Evolutionary conservation across 1,140 invertebrate genomes (phyloP).

Genomic region (Caenorhabditis remanei): DNA sequence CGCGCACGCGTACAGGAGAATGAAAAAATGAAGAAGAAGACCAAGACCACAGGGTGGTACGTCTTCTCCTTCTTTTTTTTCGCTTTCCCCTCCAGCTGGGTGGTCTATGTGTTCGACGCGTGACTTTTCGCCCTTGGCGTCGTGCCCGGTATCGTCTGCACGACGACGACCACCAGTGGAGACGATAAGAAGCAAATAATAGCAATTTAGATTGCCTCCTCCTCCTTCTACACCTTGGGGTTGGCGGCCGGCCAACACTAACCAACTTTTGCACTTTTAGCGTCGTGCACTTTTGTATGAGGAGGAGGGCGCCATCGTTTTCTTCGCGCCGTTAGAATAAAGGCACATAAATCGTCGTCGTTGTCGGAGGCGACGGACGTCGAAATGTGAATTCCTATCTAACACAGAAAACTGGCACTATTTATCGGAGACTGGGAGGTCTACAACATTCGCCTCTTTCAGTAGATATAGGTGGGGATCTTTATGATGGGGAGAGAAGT

Average conservation of each 20-base stretch:
- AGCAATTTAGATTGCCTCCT: constrained; percentile 38
- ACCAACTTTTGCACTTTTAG: constrained; percentile 38
- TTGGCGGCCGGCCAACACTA: constrained; percentile 41
- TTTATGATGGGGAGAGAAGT: neutral
- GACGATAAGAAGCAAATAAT: constrained; percentile 52
- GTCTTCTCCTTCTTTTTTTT: constrained; percentile 19
- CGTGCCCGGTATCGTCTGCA: constrained; percentile 36
- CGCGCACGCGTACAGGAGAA: constrained; percentile 7
- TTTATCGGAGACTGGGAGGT: constrained; percentile 28
- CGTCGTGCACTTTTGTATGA: constrained; percentile 24
- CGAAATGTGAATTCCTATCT: constrained; percentile 23
- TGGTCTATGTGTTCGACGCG: constrained; percentile 50
- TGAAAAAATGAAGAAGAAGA: too few species aligned
- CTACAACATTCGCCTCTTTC: constrained; percentile 31
- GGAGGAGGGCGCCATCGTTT: constrained; percentile 4
- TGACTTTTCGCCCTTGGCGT: constrained; percentile 53
- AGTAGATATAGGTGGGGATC: neutral
- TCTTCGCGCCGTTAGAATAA: constrained; percentile 12
- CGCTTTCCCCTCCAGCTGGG: constrained; percentile 39
- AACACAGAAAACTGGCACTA: constrained; percentile 14
- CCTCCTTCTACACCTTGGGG: neutral
- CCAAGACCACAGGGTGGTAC: constrained; percentile 43
- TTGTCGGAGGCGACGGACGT: neutral
- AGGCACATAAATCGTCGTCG: constrained; percentile 32
- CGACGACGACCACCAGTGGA: constrained; percentile 12